Evolutionary conservation across 2,113 vertebrate species (phyloP), one percentile per base, ranked within the genome.

Genomic region (Salvelinus namaycush): DNA sequence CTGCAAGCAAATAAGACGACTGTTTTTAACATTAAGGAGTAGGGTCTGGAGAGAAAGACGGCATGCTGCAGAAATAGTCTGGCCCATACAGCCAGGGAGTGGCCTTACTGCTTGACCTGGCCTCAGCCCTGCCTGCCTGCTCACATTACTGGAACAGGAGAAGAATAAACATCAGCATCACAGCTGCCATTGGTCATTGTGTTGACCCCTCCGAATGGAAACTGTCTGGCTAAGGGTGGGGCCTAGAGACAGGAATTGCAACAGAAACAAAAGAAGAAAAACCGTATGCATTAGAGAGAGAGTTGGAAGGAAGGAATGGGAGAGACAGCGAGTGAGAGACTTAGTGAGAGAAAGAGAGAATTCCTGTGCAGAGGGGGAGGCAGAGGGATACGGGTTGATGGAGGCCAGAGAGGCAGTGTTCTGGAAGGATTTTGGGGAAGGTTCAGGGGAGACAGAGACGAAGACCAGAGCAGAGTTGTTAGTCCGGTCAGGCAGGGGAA

Each of bases 1-100:
- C 51, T 54, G 13, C 51, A 54, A 18, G 51, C 39, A 78, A 71
- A 88, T 80, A 8, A 29, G 73, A 54, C 2, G 7, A 49, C 89
- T 91, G 90, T 79, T 90, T 92, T 92, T 82, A n/a, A 83, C 87
- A 91, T 93, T 89, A 92, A 83, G 83, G 76, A 76, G 83, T 69
- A 34, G 69, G 79, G 31, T 74, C 74, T 81, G 74, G 83, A 81
- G 79, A 79, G 83, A 88, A 82, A 81, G 83, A 89, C 84, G 66
- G 48, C 66, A 26, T 78, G 75, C 75, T 79, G 81, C 82, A 75
- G 75, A 69, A 87, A 72, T 48, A 73, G 86, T 79, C 79, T 81
- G 70, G 60, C 73, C 69, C 26, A 68, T 16, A 67, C 81, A 75
- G 76, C 76, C 69, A 67, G 78, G 88, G 88, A 88, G 87, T 85